Base-by-base conservation (phyloP, 2,113 vertebrate species). In the Phasianus colchicus region DNA sequence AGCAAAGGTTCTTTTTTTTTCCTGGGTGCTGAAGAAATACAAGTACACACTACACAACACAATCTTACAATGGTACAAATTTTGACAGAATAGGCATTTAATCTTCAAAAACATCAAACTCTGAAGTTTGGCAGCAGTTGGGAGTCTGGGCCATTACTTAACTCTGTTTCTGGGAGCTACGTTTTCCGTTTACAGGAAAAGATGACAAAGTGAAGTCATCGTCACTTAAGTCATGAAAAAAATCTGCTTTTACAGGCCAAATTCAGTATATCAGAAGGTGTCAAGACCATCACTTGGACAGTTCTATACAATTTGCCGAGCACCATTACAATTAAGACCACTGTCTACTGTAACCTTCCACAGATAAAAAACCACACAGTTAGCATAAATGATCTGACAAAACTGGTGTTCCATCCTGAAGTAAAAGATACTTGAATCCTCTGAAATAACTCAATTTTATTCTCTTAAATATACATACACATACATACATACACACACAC, bases 11-110 rank as follows among this genome's bases (percentile, higher is more conserved):
- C 8, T 25, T 22, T 50, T 32, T 18, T 86, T 81, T 21, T 57
- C 24, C 12, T 60, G 25, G 3, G 10, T 47, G 10, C 32, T 88
- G 57, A 64, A 92, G 15, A n/a, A 77, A 42, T 48, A 27, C 32
- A 40, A 76, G 8, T 5, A 70, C 58, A 48, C 15, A 36, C 15
- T 22, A 58, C 80, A 74, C 21, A 9, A 45, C 19, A 42, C 1
- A 5, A 71, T 9, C 14, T 64, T 50, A 40, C 4, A 16, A 50
- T 65, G 34, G 21, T 66, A 3, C 2, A 54, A 47, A 9, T 58
- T 32, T 0, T 47, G 22, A 61, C 9, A 57, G 43, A 72, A 10
- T 4, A 61, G 6, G 9, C 1, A 18, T 2, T 3, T 57, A 2
- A 27, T 63, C 32, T 67, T 83, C 36, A 69, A 12, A 27, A 13